A percentile compares a stretch with the other conserved stretches of the same genome.
Evolutionary conservation across 1,140 invertebrate genomes (phyloP).

Genomic region (Drosophila tsacasi): DNA sequence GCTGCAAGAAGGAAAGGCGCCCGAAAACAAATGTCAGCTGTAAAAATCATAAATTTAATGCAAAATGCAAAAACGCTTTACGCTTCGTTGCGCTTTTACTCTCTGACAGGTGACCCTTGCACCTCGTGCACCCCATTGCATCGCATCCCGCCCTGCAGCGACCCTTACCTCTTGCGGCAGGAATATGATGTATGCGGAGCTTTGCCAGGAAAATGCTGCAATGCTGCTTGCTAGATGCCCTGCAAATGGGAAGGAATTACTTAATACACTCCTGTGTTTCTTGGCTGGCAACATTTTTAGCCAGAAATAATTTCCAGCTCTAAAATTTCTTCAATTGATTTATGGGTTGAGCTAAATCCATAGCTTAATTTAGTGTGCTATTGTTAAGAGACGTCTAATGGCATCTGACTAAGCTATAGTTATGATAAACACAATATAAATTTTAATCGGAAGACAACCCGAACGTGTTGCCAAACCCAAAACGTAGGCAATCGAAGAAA

Average conservation of each 20-base stretch:
- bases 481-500: slow-evolving; percentile 21
- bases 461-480: slow-evolving; percentile 49
- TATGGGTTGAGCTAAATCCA: slow-evolving; percentile 19
- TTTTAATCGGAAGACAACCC: slow-evolving; percentile 65
- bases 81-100: slow-evolving; percentile 78
- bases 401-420: slow-evolving; percentile 59
- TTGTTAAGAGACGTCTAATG: slow-evolving; percentile 27
- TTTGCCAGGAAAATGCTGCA: background rate
- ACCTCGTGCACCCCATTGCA: slow-evolving; percentile 20
- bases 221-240: slow-evolving; percentile 24
- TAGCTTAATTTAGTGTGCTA: background rate
- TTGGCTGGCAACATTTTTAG: background rate
- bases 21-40: slow-evolving; percentile 81
- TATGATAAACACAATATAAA: slow-evolving; percentile 73
- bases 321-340: background rate
- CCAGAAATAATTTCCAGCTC: background rate
- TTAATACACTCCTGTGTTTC: background rate
- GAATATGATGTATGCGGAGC: slow-evolving; percentile 38
- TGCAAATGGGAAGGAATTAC: background rate
- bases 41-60: slow-evolving; percentile 84
- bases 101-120: slow-evolving; percentile 67
- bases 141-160: slow-evolving; percentile 1
- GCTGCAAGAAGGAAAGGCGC: slow-evolving; percentile 54
- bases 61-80: slow-evolving; percentile 79
- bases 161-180: slow-evolving; percentile 14